A percentile compares a stretch with the other conserved stretches of the same genome.
Conservation (phyloP, 2,888 invertebrate species). For the Parasteatoda lunata region DNA sequence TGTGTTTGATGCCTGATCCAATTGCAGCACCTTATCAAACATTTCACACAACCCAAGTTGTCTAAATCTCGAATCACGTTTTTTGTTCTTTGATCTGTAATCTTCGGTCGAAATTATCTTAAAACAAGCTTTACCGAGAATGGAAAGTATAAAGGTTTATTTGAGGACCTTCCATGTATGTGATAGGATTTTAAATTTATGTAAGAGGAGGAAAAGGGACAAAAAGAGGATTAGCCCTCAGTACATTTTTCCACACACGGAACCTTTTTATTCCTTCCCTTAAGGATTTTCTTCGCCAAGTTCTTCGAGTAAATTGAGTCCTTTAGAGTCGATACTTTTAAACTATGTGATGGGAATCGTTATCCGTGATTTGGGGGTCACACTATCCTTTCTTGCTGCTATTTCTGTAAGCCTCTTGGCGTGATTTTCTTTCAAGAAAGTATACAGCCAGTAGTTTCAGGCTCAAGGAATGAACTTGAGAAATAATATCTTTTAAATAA, state of each 20-base stretch:
- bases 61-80: conserved; percentile 42
- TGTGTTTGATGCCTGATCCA: too few species aligned
- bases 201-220: conserved; percentile 47
- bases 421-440: too few species aligned
- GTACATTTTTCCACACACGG: background rate
- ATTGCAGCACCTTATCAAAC: background rate
- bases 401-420: background rate
- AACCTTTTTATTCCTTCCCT: background rate
- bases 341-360: background rate
- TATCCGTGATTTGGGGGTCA: background rate
- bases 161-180: conserved; percentile 4
- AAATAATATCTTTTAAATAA: too few species aligned
- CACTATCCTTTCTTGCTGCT: background rate
- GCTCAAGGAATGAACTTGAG: too few species aligned
- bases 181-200: conserved; percentile 38
- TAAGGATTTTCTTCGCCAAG: background rate
- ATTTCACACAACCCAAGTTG: conserved; percentile 2
- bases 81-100: conserved; percentile 1
- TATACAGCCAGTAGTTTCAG: too few species aligned
- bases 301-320: background rate
- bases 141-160: background rate
- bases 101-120: conserved; percentile 29
- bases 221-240: conserved; percentile 11
- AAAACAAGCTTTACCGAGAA: conserved; percentile 24
- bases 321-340: background rate